Conservation (phyloP, 2,888 invertebrate species). For the Branchipolynoe longqiensis region DNA sequence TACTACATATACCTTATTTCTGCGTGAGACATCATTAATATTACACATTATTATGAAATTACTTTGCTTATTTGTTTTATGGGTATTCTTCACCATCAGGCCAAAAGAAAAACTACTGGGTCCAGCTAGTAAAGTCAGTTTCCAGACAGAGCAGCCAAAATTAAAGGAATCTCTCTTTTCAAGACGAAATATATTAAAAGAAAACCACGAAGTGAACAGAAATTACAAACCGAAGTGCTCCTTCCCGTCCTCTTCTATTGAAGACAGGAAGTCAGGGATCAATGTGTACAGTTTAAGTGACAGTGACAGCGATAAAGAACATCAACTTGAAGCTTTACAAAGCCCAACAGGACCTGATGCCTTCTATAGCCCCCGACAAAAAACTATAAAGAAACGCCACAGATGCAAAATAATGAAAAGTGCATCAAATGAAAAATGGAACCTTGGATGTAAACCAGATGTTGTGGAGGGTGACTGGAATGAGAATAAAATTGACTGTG, state of each 20-base stretch:
- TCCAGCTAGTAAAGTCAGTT: constrained; percentile 7
- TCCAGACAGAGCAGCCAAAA: neutral
- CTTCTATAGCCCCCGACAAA: neutral
- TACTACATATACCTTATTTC: no score
- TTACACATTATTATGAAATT: neutral
- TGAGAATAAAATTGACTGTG: neutral
- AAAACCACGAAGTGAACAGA: neutral
- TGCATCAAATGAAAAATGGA: neutral
- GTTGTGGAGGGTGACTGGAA: neutral
- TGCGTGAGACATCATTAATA: neutral
- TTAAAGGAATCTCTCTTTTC: neutral
- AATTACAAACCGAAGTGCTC: constrained; percentile 9
- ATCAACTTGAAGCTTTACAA: constrained; percentile 13
- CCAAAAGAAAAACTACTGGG: neutral
- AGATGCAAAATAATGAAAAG: neutral
- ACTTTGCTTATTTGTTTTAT: neutral
- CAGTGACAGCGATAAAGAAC: constrained; percentile 13
- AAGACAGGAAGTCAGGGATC: neutral
- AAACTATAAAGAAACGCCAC: neutral
- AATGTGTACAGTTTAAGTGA: constrained; percentile 15
- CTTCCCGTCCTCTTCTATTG: neutral
- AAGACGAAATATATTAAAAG: neutral
- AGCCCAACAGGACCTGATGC: neutral
- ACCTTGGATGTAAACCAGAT: neutral
- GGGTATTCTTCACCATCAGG: neutral